Evolutionary conservation across 1,140 invertebrate genomes (phyloP).

Genomic region (Ephestia elutella): DNA sequence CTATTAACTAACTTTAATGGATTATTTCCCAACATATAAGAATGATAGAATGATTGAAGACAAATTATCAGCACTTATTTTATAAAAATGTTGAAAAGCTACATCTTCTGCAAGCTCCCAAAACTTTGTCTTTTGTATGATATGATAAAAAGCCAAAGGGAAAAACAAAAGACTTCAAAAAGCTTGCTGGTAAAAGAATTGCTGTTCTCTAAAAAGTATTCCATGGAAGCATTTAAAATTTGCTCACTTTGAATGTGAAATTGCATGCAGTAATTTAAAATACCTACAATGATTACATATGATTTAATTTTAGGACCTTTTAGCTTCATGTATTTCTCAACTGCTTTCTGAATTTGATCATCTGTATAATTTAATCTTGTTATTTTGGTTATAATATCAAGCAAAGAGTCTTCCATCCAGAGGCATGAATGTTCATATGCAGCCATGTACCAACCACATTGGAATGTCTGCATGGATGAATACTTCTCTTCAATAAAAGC

Average conservation of each 20-base stretch:
- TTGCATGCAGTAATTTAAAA: conserved; percentile 79
- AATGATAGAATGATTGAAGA: conserved; percentile 79
- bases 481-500: conserved; percentile 61
- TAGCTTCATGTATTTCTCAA: conserved; percentile 78
- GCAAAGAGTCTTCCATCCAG: conserved; percentile 76
- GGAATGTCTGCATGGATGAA: conserved; percentile 65
- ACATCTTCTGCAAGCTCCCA: conserved; percentile 76
- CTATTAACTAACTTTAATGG: conserved; percentile 78
- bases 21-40: conserved; percentile 78
- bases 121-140: conserved; percentile 76
- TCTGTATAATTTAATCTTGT: conserved; percentile 73
- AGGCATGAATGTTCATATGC: conserved; percentile 77
- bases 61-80: conserved; percentile 76
- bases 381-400: conserved; percentile 77
- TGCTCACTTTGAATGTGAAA: conserved; percentile 75
- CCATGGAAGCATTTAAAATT: conserved; percentile 76
- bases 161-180: conserved; percentile 76
- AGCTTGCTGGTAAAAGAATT: conserved; percentile 68
- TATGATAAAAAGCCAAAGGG: conserved; percentile 79
- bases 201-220: conserved; percentile 76
- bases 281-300: conserved; percentile 74
- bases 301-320: conserved; percentile 73
- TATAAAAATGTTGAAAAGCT: conserved; percentile 76
- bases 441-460: conserved; percentile 76
- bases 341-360: conserved; percentile 73